Evolutionary conservation across 2,888 invertebrate genomes (phyloP), one percentile per base, ranked within the genome.

Genomic region (Scotopteryx bipunctaria): DNA sequence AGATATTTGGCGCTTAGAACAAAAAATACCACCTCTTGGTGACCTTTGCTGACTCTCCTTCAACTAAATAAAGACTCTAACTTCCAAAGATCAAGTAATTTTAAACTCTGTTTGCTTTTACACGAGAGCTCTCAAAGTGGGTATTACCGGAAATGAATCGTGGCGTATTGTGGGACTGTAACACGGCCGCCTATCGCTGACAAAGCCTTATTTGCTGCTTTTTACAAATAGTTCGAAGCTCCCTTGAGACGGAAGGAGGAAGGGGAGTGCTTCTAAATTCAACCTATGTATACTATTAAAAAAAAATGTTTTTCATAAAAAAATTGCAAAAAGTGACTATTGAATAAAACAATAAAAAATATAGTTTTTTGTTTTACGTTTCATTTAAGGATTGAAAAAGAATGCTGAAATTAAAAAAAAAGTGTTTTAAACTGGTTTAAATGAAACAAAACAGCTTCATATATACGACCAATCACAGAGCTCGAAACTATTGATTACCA

Each of bases 171-270:
- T 81, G 73, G 73, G 67, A 71, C 71, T 71, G 67, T 32, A 8
- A 64, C 71, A 67, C 71, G 72, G 71, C 72, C 77, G 72, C 72
- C 80, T 82, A 81, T 83, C 79, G 76, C 73, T 81, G 75, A 78
- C 82, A 83, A 82, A 79, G 78, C 69, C 69, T 77, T 80, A 75
- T 80, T 81, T 78, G 71, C 76, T 71, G 78, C 76, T 85, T 85
- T 83, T 82, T 71, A 76, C 81, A 78, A 82, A 78, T 76, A 78
- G 72, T 71, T 70, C 55, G 63, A 42, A 14, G 21, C 29, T 71
- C 75, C 67, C 73, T 40, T 40, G 50, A 55, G 60, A 70, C 71
- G 67, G 19, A 32, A 31, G 19, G 19, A 4, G 36, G 27, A 29
- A 9, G 4, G 8, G 11, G 6, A n/a, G 3, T 44, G 14, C 17